Evolutionary conservation across 1,140 invertebrate genomes (phyloP).

Genomic region (Antheraea pernyi): DNA sequence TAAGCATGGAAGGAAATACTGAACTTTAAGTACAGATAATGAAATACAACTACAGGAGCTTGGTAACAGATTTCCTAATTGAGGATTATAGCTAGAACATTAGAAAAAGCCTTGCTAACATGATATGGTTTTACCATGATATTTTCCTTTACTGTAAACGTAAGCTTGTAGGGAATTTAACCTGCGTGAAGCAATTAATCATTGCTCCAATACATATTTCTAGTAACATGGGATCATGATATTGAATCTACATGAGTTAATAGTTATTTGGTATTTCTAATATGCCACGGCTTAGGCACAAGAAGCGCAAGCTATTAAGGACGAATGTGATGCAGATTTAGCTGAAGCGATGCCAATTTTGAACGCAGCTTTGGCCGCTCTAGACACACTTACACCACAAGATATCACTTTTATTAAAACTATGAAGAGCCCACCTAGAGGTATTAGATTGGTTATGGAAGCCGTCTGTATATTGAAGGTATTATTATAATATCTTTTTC

Average conservation of each 20-base stretch:
- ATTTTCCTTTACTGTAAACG: no score
- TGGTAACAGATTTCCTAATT: no score
- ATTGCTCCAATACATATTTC: no score
- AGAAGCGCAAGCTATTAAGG: constrained; percentile 93
- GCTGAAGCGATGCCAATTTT: constrained; percentile 96
- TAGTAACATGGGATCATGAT: no score
- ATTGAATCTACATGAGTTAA: background rate
- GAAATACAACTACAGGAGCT: no score
- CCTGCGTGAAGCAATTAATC: no score
- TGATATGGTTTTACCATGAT: no score
- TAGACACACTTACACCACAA: constrained; percentile 94
- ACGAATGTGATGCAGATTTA: constrained; percentile 96
- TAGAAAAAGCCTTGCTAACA: no score
- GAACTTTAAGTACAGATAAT: no score
- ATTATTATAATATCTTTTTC: constrained; percentile 13
- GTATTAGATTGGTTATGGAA: constrained; percentile 97
- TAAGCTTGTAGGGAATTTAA: no score
- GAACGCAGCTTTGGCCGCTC: constrained; percentile 91
- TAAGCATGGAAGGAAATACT: no score
- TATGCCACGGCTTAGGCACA: constrained; percentile 71
- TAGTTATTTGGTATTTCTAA: background rate
- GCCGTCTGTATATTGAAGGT: constrained; percentile 97
- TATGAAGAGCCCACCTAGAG: constrained; percentile 98
- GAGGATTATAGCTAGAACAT: no score
- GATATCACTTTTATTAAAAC: constrained; percentile 98